These are phyloP conservation scores for Pantherophis guttatus DNA, from an alignment of 2,113 vertebrate species.

Conservation along the genomic window DNA sequence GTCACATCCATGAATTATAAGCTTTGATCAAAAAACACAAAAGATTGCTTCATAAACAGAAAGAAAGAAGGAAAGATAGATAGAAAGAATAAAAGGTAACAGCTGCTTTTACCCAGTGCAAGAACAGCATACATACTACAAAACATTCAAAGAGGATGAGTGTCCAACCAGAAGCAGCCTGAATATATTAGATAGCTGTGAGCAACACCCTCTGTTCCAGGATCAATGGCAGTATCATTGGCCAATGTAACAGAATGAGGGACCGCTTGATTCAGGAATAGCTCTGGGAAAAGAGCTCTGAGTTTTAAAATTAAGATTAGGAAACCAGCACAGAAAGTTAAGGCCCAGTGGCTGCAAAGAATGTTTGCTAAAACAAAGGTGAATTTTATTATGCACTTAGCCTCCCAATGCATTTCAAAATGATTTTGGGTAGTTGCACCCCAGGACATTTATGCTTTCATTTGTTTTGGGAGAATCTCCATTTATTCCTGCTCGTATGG, in stretches of 20 bases:
- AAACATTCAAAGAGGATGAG: constrained; percentile 13
- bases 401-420: background rate
- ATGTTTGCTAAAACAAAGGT: background rate
- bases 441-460: background rate
- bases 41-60: constrained; percentile 34
- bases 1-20: constrained; percentile 20
- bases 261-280: background rate
- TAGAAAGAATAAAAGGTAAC: background rate
- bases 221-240: background rate
- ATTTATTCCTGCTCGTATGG: background rate
- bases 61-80: background rate
- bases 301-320: background rate
- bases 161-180: constrained; percentile 8
- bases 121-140: constrained; percentile 1
- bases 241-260: rapidly evolving
- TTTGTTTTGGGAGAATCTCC: background rate
- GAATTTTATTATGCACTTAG: background rate
- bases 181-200: background rate
- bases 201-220: background rate
- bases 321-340: background rate
- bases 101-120: constrained; percentile 39
- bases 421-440: background rate
- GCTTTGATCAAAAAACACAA: constrained; percentile 31
- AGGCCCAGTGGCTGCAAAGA: rapidly evolving
- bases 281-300: rapidly evolving